phyloP scores from a whole-genome alignment of 2,797 vertebrate genomes.

The Buceros bicornis region DNA sequence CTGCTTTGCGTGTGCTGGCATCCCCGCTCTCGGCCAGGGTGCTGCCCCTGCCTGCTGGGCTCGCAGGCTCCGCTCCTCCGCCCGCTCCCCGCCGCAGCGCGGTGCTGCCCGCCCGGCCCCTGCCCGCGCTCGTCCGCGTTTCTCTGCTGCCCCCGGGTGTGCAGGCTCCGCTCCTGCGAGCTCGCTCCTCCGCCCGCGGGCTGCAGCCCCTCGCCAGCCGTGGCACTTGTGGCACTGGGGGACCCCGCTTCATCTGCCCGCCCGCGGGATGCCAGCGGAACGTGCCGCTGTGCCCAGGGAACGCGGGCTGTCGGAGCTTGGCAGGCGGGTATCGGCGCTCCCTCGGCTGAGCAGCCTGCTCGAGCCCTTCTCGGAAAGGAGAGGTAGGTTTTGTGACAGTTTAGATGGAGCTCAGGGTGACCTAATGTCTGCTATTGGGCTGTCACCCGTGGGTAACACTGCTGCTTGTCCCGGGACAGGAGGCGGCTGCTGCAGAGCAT shows the following conservation, averaged over 20 bases:
- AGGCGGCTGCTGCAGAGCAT: background rate
- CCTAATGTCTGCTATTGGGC: background rate
- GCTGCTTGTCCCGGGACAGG: background rate
- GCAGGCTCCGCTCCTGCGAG: background rate
- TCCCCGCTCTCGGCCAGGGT: background rate
- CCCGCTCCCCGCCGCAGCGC: background rate
- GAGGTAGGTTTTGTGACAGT: background rate
- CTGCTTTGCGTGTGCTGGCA: background rate
- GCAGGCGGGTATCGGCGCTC: background rate
- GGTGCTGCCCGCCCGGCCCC: background rate
- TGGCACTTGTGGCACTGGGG: too few relatives aligned
- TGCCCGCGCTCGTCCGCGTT: background rate
- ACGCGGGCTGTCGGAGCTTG: accelerated
- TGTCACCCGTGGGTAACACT: accelerated
- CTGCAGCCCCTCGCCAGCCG: too few relatives aligned
- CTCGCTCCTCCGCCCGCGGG: background rate
- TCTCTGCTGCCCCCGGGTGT: constrained; percentile 77
- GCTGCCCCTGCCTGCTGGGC: background rate
- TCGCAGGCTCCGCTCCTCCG: background rate
- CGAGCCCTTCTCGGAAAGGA: background rate
- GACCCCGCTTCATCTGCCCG: too few relatives aligned
- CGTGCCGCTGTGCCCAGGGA: background rate
- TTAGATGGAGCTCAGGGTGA: background rate
- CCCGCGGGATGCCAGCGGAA: too few relatives aligned
- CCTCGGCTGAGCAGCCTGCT: background rate